Base-by-base conservation (phyloP, 2,113 vertebrate genomes). In the Aix galericulata region DNA sequence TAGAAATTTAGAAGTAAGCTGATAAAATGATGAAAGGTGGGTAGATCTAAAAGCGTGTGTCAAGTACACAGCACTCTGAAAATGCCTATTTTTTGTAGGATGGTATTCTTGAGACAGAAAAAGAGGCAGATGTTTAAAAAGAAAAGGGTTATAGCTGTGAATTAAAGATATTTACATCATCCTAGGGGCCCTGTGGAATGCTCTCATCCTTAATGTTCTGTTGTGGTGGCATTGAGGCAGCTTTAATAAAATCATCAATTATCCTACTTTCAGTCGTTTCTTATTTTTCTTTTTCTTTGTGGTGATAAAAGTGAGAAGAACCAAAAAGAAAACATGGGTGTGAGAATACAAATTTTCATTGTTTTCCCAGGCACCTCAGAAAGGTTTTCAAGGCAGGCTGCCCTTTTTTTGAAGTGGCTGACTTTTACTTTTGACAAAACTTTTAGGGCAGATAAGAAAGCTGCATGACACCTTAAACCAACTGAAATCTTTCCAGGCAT, bases 371-470 rank as follows among this genome's bases (percentile, higher is more conserved):
- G 38, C 44, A 44, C 38, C 72, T 94, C 72, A 38, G 67, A 58
- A 13, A 17, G 27, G 29, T 83, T 94, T 91, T 90, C 64, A 80
- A 74, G 79, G 60, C 64, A 64, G 6, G 48, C 52, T 60, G 64
- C 11, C 32, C n/a, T 26, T 86, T 77, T 77, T 94, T 86, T 83
- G 76, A 90, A 90, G 91, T 90, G 88, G 60, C 60, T 88, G 63
- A 79, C 79, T 71, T 86, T 83, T 74, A 85, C 67, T 91, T 85
- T 38, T 93, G 56, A 46, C 29, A 64, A 31, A 56, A 72, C 29
- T 73, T 75, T 48, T 55, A 22, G 31, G 31, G 67, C 29, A 79
- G 69, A 77, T 85, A 71, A 96, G 78, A 81, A 74, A 71, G 40
- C 59, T 95, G 44, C 11, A 2, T 11, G 59, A 27, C 44, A 60